Evolutionary conservation across 1,140 invertebrate species (phyloP).

Genomic region (Lutraria rhynchaena): DNA sequence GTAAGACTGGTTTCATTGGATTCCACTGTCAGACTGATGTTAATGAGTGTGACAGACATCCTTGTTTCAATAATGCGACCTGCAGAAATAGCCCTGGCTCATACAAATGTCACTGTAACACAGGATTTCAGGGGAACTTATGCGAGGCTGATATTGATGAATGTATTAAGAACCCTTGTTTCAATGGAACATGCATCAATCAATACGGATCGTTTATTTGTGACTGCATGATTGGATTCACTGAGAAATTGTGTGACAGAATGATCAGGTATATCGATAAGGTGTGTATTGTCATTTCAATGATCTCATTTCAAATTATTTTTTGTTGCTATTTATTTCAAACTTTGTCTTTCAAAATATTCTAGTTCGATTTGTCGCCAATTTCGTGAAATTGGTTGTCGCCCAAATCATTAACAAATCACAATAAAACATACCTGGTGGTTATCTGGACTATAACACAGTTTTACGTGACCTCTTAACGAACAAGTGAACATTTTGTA

Average conservation of each 20-base stretch:
- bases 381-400: too few relatives aligned
- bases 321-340: too few relatives aligned
- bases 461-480: too few relatives aligned
- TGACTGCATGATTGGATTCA: conserved; percentile 91
- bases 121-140: conserved; percentile 94
- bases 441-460: too few relatives aligned
- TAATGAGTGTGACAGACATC: background rate
- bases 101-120: conserved; percentile 84
- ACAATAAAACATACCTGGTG: too few relatives aligned
- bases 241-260: conserved; percentile 92
- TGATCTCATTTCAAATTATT: too few relatives aligned
- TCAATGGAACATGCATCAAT: conserved; percentile 95
- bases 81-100: conserved; percentile 9
- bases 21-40: conserved; percentile 27
- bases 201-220: conserved; percentile 83
- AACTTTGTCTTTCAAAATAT: too few relatives aligned
- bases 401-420: too few relatives aligned
- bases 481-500: too few relatives aligned
- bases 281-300: too few relatives aligned
- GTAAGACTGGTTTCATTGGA: conserved; percentile 9
- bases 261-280: too few relatives aligned
- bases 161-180: conserved; percentile 91
- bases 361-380: too few relatives aligned
- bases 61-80: conserved; percentile 47
- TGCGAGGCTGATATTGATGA: conserved; percentile 96